Evolutionary conservation across 2,888 invertebrate species (phyloP).

Genomic region (Priocnemis perturbator): DNA sequence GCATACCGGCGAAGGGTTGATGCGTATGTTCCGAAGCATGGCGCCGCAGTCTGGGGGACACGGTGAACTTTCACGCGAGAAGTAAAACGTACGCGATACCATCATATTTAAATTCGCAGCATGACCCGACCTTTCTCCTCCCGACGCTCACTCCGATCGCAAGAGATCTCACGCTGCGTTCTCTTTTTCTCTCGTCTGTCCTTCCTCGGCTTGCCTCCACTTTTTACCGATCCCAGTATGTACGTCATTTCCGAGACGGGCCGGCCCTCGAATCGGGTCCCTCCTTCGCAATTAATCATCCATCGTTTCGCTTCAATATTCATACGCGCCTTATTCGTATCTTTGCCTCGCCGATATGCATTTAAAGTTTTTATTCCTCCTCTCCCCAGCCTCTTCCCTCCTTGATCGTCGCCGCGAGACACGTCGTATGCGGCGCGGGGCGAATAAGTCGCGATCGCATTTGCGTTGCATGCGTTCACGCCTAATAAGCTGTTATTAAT

Average conservation of each 20-base stretch:
- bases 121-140: too few relatives aligned
- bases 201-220: conserved; percentile 32
- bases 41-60: neutral
- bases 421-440: too few relatives aligned
- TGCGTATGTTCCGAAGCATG: too few relatives aligned
- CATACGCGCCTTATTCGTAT: conserved; percentile 1
- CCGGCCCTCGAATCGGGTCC: neutral
- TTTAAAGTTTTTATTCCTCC: neutral
- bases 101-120: too few relatives aligned
- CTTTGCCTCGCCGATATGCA: neutral
- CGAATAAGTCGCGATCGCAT: too few relatives aligned
- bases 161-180: conserved; percentile 22
- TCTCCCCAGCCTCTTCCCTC: too few relatives aligned
- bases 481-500: too few relatives aligned
- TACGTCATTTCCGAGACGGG: conserved; percentile 10
- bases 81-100: too few relatives aligned
- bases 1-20: too few relatives aligned
- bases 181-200: conserved; percentile 25
- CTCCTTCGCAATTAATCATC: conserved; percentile 4
- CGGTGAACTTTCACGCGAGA: conserved; percentile 2
- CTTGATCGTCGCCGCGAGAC: too few relatives aligned
- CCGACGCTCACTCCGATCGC: conserved; percentile 20
- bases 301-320: conserved; percentile 1
- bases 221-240: conserved; percentile 15
- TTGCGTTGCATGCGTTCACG: too few relatives aligned